These are phyloP conservation scores for Dromococcyx pavoninus DNA, from an alignment of 2,797 vertebrate species.

Conservation along the genomic window DNA sequence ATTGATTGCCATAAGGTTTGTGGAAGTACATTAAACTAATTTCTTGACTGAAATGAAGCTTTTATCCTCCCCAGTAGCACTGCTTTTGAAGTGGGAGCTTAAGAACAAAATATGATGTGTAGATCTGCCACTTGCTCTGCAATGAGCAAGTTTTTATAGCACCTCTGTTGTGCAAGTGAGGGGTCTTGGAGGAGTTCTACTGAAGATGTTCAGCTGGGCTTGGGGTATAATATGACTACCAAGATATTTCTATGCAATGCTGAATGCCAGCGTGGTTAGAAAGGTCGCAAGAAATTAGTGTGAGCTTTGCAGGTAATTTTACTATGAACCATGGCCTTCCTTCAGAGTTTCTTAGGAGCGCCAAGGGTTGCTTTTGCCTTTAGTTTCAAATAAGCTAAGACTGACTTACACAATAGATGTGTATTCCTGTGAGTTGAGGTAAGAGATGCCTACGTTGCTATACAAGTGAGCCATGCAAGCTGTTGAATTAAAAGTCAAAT, in stretches of 20 bases:
- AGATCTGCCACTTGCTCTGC: background rate
- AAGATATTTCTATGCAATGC: background rate
- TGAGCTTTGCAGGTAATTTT: background rate
- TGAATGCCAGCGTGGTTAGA: rapidly evolving
- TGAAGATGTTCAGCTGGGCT: background rate
- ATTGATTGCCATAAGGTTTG: background rate
- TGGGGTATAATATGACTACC: no score
- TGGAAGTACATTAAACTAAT: background rate
- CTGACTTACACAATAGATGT: no score
- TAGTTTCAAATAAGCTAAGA: background rate
- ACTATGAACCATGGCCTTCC: background rate
- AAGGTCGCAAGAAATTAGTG: background rate
- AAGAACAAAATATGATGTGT: rapidly evolving
- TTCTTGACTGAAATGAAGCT: background rate
- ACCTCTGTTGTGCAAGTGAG: no score
- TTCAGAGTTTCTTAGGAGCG: background rate
- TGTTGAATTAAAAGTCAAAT: background rate
- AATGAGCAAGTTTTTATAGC: background rate
- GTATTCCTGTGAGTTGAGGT: background rate
- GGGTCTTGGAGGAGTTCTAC: no score
- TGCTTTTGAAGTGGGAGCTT: background rate
- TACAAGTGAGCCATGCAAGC: background rate
- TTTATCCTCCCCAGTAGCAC: no score
- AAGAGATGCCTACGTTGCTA: background rate
- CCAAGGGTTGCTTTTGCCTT: background rate